phyloP scores from a whole-genome alignment of 2,888 invertebrate species.

The Plusia festucae region DNA sequence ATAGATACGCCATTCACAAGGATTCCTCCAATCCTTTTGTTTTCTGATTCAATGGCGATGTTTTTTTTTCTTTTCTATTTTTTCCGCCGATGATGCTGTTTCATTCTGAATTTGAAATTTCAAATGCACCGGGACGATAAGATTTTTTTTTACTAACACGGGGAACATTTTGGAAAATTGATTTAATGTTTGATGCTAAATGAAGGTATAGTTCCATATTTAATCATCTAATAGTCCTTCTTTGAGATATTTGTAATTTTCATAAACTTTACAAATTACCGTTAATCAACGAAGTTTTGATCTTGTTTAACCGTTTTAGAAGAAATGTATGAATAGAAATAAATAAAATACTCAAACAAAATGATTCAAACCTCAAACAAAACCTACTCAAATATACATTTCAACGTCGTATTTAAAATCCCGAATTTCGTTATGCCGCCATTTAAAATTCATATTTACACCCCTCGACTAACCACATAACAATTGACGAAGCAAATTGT shows the following conservation, averaged over 20 bases:
- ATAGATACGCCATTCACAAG: conserved; percentile 69
- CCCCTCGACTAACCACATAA: conserved; percentile 45
- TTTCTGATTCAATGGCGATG: conserved; percentile 67
- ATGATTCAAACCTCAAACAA: neutral
- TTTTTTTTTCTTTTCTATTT: conserved; percentile 63
- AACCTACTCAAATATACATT: conserved; percentile 14
- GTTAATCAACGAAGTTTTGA: too few species aligned
- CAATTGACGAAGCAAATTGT: conserved; percentile 57
- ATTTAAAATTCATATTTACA: conserved; percentile 57
- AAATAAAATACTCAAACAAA: neutral
- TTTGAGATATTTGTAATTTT: too few species aligned
- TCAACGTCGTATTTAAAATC: conserved; percentile 20
- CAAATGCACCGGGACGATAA: conserved; percentile 52
- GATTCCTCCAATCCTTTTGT: conserved; percentile 71
- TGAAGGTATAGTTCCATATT: too few species aligned
- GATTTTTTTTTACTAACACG: too few species aligned
- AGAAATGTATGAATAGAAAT: neutral
- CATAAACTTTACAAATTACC: too few species aligned
- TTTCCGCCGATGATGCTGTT: conserved; percentile 63
- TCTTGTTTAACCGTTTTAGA: too few species aligned
- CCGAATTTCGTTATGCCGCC: conserved; percentile 30
- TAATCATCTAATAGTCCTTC: too few species aligned
- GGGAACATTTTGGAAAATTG: conserved; percentile 10
- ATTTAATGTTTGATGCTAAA: neutral
- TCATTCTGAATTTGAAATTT: conserved; percentile 69